Base-by-base conservation (phyloP, 2,113 vertebrate species). In the Taurulus bubalis region DNA sequence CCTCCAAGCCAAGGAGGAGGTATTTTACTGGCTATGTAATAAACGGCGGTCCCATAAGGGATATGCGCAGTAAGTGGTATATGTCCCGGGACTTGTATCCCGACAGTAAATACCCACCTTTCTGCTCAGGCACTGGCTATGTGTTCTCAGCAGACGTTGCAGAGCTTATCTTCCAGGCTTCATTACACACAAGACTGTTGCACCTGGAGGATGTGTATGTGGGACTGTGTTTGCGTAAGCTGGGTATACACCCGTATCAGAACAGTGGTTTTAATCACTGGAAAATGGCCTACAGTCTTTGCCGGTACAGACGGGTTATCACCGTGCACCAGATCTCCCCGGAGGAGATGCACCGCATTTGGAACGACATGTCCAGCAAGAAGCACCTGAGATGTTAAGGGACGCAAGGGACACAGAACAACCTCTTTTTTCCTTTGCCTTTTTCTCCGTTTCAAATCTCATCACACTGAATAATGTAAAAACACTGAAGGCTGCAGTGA, bases 181-280 rank as follows among this genome's bases (percentile, higher is more conserved):
- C 98, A 4, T 95, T 99, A 67, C 98, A 99, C 63, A 99, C 98
- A 22, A 96, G 97, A 92, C 96, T 99, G 84, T 95, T 99, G 87
- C 98, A 99, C 86, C 96, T 99, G 73, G 98, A 99, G 94, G 98
- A 99, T 0, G 98, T 99, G 14, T 99, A 99, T 0, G 98, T 99
- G 71, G 98, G 98, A 83, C 91, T 99, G 85, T 99, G 98, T 93
- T 96, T 99, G 88, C 95, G 97, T 53, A 99, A 99, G 91, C 92
- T 99, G 82, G 98, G 97, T 77, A 98, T 99, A 80, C 98, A 99
- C 88, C 98, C 98, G 63, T 99, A 98, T 93, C 98, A 99, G 94
- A 99, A 99, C 96, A 99, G 97, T 94, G 98, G 97, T 85, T 99
- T 99, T 89, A 99, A 99, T 95, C 98, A 99, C 94, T 99, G 98